Percentiles rank a stretch among this genome's conserved stretches.
Conservation (phyloP, 2,113 vertebrate genomes). For the Psilopogon haemacephalus region DNA sequence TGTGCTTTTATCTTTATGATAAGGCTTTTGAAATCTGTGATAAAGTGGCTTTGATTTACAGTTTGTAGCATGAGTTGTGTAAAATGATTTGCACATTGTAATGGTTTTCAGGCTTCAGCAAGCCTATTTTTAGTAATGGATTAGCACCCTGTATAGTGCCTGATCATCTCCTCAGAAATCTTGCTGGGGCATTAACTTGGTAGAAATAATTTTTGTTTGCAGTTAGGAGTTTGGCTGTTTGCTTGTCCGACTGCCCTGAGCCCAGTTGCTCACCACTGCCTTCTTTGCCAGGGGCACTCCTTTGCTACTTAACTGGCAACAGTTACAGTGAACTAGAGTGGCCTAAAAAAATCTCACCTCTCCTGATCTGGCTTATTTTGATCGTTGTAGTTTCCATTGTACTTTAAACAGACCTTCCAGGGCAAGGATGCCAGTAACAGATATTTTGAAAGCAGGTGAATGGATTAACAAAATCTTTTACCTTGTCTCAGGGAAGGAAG, state of each 20-base stretch:
- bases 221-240: background rate
- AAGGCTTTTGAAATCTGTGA: background rate
- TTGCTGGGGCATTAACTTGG: constrained; percentile 27
- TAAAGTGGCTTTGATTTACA: background rate
- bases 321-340: background rate
- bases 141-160: constrained; percentile 60
- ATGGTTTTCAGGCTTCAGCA: constrained; percentile 32
- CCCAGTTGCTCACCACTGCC: background rate
- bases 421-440: background rate
- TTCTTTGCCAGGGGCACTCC: background rate
- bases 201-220: constrained; percentile 20
- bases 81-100: constrained; percentile 8
- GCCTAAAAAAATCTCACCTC: background rate
- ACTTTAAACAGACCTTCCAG: background rate
- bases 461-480: background rate
- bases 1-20: background rate
- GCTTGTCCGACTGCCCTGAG: background rate
- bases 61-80: background rate
- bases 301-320: background rate
- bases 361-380: background rate
- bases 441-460: background rate
- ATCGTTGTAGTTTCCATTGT: background rate
- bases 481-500: background rate
- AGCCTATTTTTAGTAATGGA: constrained; percentile 58
- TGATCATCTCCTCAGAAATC: constrained; percentile 53